Evolutionary conservation across 92 coral and sea anemone species (phyloP), one percentile per base, ranked within the genome.

Genomic region (Heteractis magnifica): DNA sequence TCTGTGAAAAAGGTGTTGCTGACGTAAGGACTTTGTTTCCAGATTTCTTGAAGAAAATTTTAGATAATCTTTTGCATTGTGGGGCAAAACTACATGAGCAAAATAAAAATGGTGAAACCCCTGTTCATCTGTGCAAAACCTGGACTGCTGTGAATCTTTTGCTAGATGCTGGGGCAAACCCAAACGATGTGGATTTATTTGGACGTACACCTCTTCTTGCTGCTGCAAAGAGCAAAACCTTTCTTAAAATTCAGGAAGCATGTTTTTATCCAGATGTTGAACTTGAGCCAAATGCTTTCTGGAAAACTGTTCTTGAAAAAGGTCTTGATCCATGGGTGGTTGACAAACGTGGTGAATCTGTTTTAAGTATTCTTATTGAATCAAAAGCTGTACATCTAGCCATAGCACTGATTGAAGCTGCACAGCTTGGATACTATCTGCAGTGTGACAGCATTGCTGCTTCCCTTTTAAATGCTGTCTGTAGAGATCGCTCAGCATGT

Each of bases 291-390:
- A 56, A 10, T 64, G 62, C 12, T 34, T 88, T 56, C 64, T 85
- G 84, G 84, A 71, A 78, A 70, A 34, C 52, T 51, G 26, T 21
- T 8, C 13, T 51, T 19, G 51, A 70, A 2, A 49, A n/a, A 12
- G 83, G 76, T 18, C 72, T 85, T 78, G 88, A 85, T 52, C 76
- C 74, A n/a, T 85, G 84, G 88, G 12, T 64, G 26, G 51, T 41
- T 13, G 78, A 85, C 49, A n/a, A 49, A 23, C 49, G 78, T 68
- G 88, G 88, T 13, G 20, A 77, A 26, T 77, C 84, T 64, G 62
- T 85, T 44, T 62, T 85, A 51, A 85, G 88, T 20, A 0, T 5
- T 11, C 78, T 85, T 23, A 56, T 84, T 8, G 48, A 77, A 9
- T 13, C 77, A 76, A 71, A 72, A 34, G 78, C 23, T 21, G 52